Evolutionary conservation across 2,888 invertebrate species (phyloP).

Genomic region (Heliconius aoede): DNA sequence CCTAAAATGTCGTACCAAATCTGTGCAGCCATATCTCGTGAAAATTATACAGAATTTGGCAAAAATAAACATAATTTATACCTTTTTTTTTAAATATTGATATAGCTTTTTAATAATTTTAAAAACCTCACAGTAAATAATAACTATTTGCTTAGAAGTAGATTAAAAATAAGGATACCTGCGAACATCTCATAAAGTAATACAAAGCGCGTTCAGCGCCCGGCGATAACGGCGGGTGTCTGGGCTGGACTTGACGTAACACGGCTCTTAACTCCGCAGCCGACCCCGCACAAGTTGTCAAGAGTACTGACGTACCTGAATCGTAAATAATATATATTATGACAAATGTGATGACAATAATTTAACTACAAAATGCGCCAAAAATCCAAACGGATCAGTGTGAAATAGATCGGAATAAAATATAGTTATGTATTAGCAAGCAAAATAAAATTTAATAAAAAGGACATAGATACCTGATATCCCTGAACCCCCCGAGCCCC

Average conservation of each 20-base stretch:
- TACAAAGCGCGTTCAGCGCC: constrained; percentile 91
- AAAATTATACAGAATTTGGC: no score
- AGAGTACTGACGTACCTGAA: constrained; percentile 78
- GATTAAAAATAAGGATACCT: no score
- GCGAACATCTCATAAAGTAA: constrained; percentile 96
- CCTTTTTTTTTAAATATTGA: no score
- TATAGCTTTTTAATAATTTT: no score
- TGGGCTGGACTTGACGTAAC: constrained; percentile 84
- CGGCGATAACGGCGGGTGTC: constrained; percentile 84
- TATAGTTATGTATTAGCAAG: no score
- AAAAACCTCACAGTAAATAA: no score
- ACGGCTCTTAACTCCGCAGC: constrained; percentile 90
- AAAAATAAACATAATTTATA: no score
- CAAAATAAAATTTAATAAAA: neutral
- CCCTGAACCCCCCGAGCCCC: constrained; percentile 65
- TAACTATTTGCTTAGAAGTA: no score
- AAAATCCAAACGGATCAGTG: no score
- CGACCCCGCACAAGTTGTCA: constrained; percentile 95
- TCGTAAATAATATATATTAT: constrained; percentile 45
- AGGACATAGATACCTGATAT: neutral
- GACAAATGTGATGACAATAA: neutral
- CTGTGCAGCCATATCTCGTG: no score
- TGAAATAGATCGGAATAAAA: no score
- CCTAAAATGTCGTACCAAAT: no score
- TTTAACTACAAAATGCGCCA: neutral